Base-by-base conservation (phyloP, 2,113 vertebrate species). In the Heliornis fulica region DNA sequence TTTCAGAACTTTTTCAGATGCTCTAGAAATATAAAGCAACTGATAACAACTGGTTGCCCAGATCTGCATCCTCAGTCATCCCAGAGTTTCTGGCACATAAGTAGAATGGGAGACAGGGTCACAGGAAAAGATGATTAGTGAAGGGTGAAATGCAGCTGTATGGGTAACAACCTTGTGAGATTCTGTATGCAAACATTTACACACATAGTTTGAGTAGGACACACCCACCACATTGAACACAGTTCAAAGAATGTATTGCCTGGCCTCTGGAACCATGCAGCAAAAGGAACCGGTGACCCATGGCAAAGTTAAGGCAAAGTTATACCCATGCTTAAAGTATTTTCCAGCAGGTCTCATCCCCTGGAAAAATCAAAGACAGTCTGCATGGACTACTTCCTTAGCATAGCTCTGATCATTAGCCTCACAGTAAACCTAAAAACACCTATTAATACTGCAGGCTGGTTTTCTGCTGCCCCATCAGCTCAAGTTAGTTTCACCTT, bases 141-240 rank as follows among this genome's bases (percentile, higher is more conserved):
- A 34, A 89, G 56, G 38, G 34, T 83, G 61, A 85, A 72, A 31
- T 2, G 9, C 11, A 71, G 51, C 13, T 71, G 18, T 21, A 57
- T 34, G 29, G 15, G 10, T 25, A 60, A 51, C 17, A 81, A 19
- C 29, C n/a, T 38, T 9, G 31, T 34, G 34, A 17, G 54, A 40
- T 18, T 78, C 29, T 5, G 14, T 15, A 11, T 0, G 2, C 26
- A 66, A 51, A 41, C 40, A 50, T 8, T 10, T n/a, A 14, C 2
- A 10, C 12, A 5, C 13, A 23, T 53, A 53, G 40, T 51, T 7
- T 45, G 54, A 82, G 43, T 28, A 69, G 38, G 63, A 48, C 36
- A 38, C 26, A 29, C 19, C 32, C n/a, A 64, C 6, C 9, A 3
- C 1, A 14, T 3, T 18, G 51, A 54, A 9, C 8, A 16, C 5